A percentile compares a stretch with the other conserved stretches of the same genome.
Evolutionary conservation across 1,140 invertebrate genomes (phyloP).

Genomic region (Scylla paramamosain): DNA sequence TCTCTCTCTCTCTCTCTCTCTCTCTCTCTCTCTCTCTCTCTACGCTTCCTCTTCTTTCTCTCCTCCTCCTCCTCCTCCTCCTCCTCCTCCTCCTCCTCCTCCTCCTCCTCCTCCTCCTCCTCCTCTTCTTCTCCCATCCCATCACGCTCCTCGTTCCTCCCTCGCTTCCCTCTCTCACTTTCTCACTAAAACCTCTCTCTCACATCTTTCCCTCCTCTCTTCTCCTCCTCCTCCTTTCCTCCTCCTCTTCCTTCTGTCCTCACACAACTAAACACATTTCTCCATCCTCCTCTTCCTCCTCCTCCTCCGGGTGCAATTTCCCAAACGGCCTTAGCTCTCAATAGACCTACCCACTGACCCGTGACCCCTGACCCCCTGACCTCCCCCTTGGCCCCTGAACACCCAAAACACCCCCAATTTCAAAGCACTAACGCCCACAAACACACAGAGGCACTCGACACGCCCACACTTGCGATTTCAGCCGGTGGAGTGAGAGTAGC

Average conservation of each 20-base stretch:
- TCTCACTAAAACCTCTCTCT: background rate
- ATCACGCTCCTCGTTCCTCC: background rate
- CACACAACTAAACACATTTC: too few species aligned
- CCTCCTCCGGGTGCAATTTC: background rate
- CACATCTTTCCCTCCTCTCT: background rate
- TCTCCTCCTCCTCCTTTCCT: background rate
- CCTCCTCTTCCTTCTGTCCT: background rate
- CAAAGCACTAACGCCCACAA: background rate
- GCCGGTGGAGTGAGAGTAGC: background rate
- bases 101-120: background rate
- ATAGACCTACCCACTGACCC: too few species aligned
- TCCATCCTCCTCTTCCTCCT: background rate
- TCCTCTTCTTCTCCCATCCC: background rate
- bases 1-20: constrained; percentile 18
- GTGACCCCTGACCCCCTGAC: too few species aligned
- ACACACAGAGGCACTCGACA: background rate
- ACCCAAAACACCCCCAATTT: too few species aligned
- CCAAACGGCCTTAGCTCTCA: background rate
- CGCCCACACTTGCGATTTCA: background rate
- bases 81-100: background rate
- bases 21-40: background rate
- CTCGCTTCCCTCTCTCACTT: background rate
- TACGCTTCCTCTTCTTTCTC: background rate
- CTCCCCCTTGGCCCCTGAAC: too few species aligned
- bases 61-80: background rate